A percentile compares a stretch with the other conserved stretches of the same genome.
phyloP scores from a whole-genome alignment of 2,113 vertebrate genomes.

The Chloropsis hardwickii region DNA sequence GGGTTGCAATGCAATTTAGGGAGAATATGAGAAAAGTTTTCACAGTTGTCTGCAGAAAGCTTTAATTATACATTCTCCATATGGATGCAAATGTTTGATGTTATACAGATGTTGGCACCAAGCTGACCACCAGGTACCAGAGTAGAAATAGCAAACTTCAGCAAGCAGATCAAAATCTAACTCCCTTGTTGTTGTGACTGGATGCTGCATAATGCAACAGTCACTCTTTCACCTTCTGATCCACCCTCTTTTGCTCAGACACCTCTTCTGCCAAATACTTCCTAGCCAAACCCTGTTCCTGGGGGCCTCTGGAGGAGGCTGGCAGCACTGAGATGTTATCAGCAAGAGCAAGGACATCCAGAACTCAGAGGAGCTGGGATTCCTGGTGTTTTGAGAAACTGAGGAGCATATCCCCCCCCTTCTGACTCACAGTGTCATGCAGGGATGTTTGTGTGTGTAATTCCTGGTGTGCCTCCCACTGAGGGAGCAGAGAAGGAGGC shows the following conservation, averaged over 20 bases:
- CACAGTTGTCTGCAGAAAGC: conserved; percentile 28
- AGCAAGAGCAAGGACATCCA: background rate
- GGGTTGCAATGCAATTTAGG: conserved; percentile 44
- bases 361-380: background rate
- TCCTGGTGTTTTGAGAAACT: background rate
- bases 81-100: conserved; percentile 37
- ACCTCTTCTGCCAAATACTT: background rate
- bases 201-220: conserved; percentile 16
- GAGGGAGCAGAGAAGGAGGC: background rate
- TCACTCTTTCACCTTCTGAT: background rate
- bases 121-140: conserved; percentile 32
- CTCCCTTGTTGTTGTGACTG: conserved; percentile 28
- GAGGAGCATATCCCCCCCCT: background rate
- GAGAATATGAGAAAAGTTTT: conserved; percentile 58
- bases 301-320: background rate
- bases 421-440: background rate
- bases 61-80: conserved; percentile 58
- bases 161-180: conserved; percentile 19
- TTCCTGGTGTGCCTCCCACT: background rate
- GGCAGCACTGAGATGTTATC: background rate
- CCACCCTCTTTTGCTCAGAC: background rate
- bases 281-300: background rate
- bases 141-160: conserved; percentile 29
- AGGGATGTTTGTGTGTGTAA: background rate
- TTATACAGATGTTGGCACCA: conserved; percentile 48